Percentiles rank a stretch among this genome's conserved stretches.
Evolutionary conservation across 2,888 invertebrate genomes (phyloP).

Genomic region (Pyrocoelia pectoralis): DNA sequence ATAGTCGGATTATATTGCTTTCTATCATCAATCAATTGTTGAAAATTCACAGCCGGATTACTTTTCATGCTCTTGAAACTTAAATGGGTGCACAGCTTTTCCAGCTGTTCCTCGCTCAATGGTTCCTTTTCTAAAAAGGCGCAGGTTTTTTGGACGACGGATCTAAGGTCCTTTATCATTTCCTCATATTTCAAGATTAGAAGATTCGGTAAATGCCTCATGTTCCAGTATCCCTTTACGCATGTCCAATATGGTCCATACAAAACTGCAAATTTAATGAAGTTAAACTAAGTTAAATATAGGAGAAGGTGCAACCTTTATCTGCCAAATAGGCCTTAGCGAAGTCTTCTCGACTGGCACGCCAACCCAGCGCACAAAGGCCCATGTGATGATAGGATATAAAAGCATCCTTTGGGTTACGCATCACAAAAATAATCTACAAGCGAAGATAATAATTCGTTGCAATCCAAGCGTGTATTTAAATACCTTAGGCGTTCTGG

Average conservation of each 20-base stretch:
- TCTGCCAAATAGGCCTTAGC: constrained; percentile 75
- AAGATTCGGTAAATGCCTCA: constrained; percentile 69
- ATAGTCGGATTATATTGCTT: too few species aligned
- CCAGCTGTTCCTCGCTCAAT: constrained; percentile 43
- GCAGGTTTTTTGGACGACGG: constrained; percentile 31
- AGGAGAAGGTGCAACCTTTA: constrained; percentile 59
- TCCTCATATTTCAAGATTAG: constrained; percentile 79
- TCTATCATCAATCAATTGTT: constrained; percentile 50
- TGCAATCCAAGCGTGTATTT: not conserved
- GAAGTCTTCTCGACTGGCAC: constrained; percentile 75
- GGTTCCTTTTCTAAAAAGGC: constrained; percentile 45
- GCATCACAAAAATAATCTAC: constrained; percentile 84
- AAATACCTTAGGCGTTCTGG: constrained; percentile 55
- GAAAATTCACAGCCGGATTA: constrained; percentile 66
- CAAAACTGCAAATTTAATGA: constrained; percentile 57
- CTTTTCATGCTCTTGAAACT: constrained; percentile 62
- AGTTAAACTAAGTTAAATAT: too few species aligned
- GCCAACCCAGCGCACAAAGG: constrained; percentile 66
- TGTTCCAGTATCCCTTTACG: constrained; percentile 73
- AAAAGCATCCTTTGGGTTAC: constrained; percentile 90
- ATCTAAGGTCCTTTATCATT: constrained; percentile 62
- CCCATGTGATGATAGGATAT: constrained; percentile 90
- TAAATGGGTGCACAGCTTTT: constrained; percentile 44
- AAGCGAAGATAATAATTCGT: constrained; percentile 45
- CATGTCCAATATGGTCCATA: constrained; percentile 79